Base-by-base conservation (phyloP, 2,113 vertebrate species). In the Nothoprocta perdicaria region DNA sequence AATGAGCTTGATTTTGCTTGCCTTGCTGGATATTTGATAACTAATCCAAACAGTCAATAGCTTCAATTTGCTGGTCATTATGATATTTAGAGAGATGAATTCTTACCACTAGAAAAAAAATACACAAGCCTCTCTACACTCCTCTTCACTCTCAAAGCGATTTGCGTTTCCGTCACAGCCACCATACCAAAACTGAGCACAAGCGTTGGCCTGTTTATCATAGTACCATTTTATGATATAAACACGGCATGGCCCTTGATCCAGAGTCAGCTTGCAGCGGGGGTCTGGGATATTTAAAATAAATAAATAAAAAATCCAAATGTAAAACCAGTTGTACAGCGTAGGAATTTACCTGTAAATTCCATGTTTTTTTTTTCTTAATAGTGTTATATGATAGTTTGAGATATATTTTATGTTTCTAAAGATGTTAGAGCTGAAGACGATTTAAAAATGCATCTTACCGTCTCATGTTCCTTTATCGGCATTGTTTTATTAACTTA, bases 151-250 rank as follows among this genome's bases (percentile, higher is more conserved):
- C 65, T 98, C 96, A 88, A 97, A 98, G 69, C 98, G 98, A 96
- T 99, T 98, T 33, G 94, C 95, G 52, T 99, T 99, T 91, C 98
- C 98, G 24, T 96, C 80, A 4, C 98, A 99, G 95, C 98, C 98
- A 85, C 98, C 97, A 2, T 98, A 98, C 98, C 98, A 99, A 96
- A 99, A 99, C 97, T 98, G 98, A 91, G 97, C 98, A 80, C 98
- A 99, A 33, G 98, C 94, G 45, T 99, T 98, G 68, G 98, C 98
- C 86, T 98, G 98, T 89, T 97, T 97, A 73, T 98, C 98, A 3
- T 98, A 98, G 61, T 98, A 98, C 98, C 98, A 98, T 81, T 96
- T 95, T 90, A 98, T 98, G 33, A 85, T 88, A 38, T 98, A 99
- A 10, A 97, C 92, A 87, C 98, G 94, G 74, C 98, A 98, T 14